Base-by-base conservation (phyloP, 2,888 invertebrate genomes). In the Psylliodes chrysocephalus region DNA sequence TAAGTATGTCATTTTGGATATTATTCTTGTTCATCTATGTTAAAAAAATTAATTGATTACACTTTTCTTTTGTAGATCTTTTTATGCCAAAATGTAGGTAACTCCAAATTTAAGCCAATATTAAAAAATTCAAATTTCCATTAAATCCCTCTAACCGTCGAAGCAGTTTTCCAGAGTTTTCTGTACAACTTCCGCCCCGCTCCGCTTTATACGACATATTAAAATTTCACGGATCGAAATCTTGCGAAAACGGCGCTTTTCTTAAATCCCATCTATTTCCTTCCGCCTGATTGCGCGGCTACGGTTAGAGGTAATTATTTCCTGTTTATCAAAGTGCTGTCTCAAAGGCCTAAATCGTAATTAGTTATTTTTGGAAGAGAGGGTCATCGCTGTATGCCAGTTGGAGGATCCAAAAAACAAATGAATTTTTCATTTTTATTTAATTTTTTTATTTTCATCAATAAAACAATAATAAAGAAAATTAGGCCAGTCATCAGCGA, bases 201-300 rank as follows among this genome's bases (percentile, higher is more conserved):
- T 33, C 14, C 18, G 44, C 25, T 55, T 55, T 55, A 44, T 55
- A 22, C 25, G 19, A 49, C 49, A 28, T 49, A 56, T 56, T 33
- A 46, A 47, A 56, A 47, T 56, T 35, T 33, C 47, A 28, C 47
- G 35, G 44, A 55, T 55, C 44, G 44, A 56, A 46, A 33, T 33
- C 35, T 12, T 28, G 14, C 46, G 46, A 56, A 46, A 56, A 38
- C 46, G 18, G 15, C 55, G 55, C 42, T 33, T 46, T 55, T 44
- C 55, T 42, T 46, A 44, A 52, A 55, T 55, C 44, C 55, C 55
- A 55, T 55, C 44, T 30, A 47, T 47, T 56, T 56, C 47, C 56
- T 56, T 47, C 42, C 56, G 14, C 8, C 12, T 55, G 47, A 47
- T 46, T 56, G 46, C 46, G 35, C 46, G 25, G 33, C n/a, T 47